A percentile compares a stretch with the other conserved stretches of the same genome.
These are phyloP conservation scores for Zaprionus ornatus DNA, from an alignment of 1,140 invertebrate genomes.

Conservation along the genomic window DNA sequence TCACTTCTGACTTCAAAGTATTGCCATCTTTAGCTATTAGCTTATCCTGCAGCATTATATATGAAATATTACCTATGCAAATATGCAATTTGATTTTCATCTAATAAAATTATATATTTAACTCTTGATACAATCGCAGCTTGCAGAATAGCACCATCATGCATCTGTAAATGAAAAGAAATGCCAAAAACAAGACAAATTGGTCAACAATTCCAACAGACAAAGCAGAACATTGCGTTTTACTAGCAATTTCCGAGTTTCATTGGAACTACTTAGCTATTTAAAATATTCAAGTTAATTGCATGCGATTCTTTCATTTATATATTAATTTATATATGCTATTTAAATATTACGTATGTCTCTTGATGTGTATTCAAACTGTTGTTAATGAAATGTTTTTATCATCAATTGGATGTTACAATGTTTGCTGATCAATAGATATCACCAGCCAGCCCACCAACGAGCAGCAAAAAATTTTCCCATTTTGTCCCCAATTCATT, in stretches of 20 bases:
- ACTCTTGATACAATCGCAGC: slow-evolving; percentile 62
- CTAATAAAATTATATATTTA: slow-evolving; percentile 50
- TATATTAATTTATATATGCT: background rate
- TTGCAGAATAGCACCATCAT: slow-evolving; percentile 83
- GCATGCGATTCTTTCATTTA: slow-evolving; percentile 26
- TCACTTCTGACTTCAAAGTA: slow-evolving; percentile 66
- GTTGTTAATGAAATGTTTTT: slow-evolving; percentile 20
- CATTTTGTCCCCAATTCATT: background rate
- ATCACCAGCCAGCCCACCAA: background rate
- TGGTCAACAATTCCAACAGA: slow-evolving; percentile 16
- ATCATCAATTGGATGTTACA: slow-evolving; percentile 28
- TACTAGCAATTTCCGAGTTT: slow-evolving; percentile 9
- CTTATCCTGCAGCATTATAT: slow-evolving; percentile 45
- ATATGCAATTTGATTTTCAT: slow-evolving; percentile 23
- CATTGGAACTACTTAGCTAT: slow-evolving; percentile 16
- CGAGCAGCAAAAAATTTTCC: background rate
- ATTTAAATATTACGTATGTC: background rate
- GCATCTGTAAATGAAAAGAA: slow-evolving; percentile 74
- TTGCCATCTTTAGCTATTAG: slow-evolving; percentile 66
- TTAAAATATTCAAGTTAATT: slow-evolving; percentile 21
- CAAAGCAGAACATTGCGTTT: slow-evolving; percentile 2
- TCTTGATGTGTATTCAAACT: slow-evolving; percentile 38
- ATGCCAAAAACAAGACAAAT: slow-evolving; percentile 25
- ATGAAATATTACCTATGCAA: slow-evolving; percentile 6
- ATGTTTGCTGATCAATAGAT: slow-evolving; percentile 12